phyloP scores from a whole-genome alignment of 2,797 vertebrate species.

The Rhyacichthys aspro region DNA sequence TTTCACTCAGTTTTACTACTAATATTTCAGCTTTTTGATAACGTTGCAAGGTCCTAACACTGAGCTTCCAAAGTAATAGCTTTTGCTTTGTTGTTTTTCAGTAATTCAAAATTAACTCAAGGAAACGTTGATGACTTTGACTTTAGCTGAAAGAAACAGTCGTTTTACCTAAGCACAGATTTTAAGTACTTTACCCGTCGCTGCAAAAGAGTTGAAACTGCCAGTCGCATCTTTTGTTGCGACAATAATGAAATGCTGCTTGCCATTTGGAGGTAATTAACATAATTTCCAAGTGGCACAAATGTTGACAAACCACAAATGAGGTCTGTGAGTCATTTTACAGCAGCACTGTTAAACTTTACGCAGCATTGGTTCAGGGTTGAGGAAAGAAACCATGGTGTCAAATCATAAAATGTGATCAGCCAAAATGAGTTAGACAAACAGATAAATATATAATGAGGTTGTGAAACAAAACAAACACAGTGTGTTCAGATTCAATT shows the following conservation, averaged over 20 bases:
- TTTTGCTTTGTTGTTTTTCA: too few relatives aligned
- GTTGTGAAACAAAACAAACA: too few relatives aligned
- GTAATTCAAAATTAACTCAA: too few relatives aligned
- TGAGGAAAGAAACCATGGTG: background rate
- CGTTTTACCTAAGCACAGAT: too few relatives aligned
- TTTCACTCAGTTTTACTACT: too few relatives aligned
- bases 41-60: too few relatives aligned
- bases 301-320: slow-evolving; percentile 3
- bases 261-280: slow-evolving; percentile 10
- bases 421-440: background rate
- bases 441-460: too few relatives aligned
- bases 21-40: too few relatives aligned
- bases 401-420: background rate
- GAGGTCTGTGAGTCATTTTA: slow-evolving; percentile 5
- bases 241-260: slow-evolving; percentile 6
- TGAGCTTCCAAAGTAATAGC: too few relatives aligned
- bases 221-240: background rate
- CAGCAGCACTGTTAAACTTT: background rate
- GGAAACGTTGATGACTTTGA: too few relatives aligned
- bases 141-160: background rate
- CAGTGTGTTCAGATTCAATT: too few relatives aligned
- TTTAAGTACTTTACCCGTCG: too few relatives aligned
- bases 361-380: background rate
- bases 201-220: slow-evolving; percentile 2
- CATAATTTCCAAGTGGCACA: slow-evolving; percentile 7